These are phyloP conservation scores for Limnephilus lunatus DNA, from an alignment of 2,888 invertebrate genomes.

Conservation along the genomic window DNA sequence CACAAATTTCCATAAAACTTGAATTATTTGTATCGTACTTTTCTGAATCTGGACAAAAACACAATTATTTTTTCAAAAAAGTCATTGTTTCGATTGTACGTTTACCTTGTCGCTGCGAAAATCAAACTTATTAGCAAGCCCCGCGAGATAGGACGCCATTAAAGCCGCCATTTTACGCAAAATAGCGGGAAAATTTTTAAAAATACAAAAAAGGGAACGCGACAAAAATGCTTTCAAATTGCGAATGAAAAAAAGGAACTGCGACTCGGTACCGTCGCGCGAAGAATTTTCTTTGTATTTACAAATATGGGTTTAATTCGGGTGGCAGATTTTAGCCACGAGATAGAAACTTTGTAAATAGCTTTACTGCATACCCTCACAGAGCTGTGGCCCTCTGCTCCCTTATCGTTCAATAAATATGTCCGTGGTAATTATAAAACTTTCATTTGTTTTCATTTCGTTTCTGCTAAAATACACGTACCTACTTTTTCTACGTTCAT, in stretches of 20 bases:
- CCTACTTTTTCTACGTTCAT: neutral
- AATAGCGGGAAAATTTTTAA: constrained; percentile 29
- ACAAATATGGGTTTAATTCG: constrained; percentile 37
- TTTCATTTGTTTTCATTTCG: neutral
- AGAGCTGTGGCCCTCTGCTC: neutral
- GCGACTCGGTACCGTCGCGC: neutral
- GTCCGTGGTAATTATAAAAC: constrained; percentile 54
- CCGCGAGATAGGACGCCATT: constrained; percentile 43
- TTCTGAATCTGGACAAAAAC: constrained; percentile 12
- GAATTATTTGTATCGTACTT: neutral
- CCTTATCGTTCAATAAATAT: constrained; percentile 59
- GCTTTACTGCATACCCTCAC: constrained; percentile 47
- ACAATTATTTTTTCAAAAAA: constrained; percentile 36
- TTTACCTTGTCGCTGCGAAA: constrained; percentile 34
- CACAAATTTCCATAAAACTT: neutral
- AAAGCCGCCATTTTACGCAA: constrained; percentile 38
- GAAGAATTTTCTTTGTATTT: neutral
- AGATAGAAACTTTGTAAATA: constrained; percentile 53
- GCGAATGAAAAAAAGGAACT: constrained; percentile 28
- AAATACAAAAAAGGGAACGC: constrained; percentile 2
- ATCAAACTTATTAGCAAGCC: constrained; percentile 46
- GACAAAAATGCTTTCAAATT: constrained; percentile 44
- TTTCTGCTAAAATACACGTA: neutral
- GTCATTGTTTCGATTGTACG: constrained; percentile 38
- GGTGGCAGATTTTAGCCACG: constrained; percentile 46